phyloP scores from a whole-genome alignment of 2,888 invertebrate species.

The Elysia crispata region DNA sequence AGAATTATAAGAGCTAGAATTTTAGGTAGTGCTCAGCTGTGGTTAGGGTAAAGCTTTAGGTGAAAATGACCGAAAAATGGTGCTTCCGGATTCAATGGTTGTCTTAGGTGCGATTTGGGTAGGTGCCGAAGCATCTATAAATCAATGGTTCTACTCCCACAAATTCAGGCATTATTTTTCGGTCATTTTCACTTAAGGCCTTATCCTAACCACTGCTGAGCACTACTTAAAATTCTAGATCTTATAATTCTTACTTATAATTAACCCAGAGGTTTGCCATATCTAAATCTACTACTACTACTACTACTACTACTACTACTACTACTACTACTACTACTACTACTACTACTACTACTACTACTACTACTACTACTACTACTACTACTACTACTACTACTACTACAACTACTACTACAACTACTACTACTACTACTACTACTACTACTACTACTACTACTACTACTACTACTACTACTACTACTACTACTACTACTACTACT shows the following conservation, averaged over 20 bases:
- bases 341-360: not conserved
- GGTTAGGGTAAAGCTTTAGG: too few relatives aligned
- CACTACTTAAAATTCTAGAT: not conserved
- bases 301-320: not conserved
- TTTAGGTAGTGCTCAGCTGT: too few relatives aligned
- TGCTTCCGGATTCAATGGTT: too few relatives aligned
- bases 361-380: not conserved
- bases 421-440: not conserved
- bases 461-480: not conserved
- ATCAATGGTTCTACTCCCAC: too few relatives aligned
- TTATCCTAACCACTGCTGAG: too few relatives aligned
- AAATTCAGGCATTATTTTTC: not conserved
- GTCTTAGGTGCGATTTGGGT: too few relatives aligned
- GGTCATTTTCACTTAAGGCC: not conserved
- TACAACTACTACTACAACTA: not conserved
- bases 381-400: not conserved
- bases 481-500: too few relatives aligned
- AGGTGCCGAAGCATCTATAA: not conserved
- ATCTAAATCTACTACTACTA: too few relatives aligned
- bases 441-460: not conserved
- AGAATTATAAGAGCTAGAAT: too few relatives aligned
- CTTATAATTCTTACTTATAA: too few relatives aligned
- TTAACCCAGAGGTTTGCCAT: too few relatives aligned
- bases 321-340: not conserved
- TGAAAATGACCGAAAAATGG: too few relatives aligned